Base-by-base conservation (phyloP, 2,113 vertebrate genomes). In the Scomber japonicus region DNA sequence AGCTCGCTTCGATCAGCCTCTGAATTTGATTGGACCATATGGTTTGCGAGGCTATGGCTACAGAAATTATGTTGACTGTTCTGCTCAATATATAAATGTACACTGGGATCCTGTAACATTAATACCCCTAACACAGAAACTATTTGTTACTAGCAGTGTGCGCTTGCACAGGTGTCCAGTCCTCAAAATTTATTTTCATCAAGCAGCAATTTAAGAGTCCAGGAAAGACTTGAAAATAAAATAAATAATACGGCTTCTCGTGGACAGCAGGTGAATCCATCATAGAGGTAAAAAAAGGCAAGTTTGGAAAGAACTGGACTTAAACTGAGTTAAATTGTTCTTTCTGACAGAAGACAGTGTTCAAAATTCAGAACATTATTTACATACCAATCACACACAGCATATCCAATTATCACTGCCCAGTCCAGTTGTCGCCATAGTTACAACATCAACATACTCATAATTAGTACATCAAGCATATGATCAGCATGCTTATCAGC, bases 1-100 rank as follows among this genome's bases (percentile, higher is more conserved):
- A 51, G 57, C 27, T 62, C 30, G 14, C 46, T 62, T 13, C 27
- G 57, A 62, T 57, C 24, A 11, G 16, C 50, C 59, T 16, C 51
- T 14, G 78, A 65, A 83, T 88, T 64, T 24, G 55, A 83, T 77
- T 65, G 16, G 21, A 40, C 70, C 74, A 56, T 81, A 65, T 60
- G 71, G 70, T 71, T 63, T 30, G 69, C 2, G 8, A 81, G 49
- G 16, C 65, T 21, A 15, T 44, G 3, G 31, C 15, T 14, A 51
- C n/a, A 62, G 11, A 62, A 31, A 49, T 59, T 50, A 56, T 27
- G 72, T 40, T 45, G 0, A 67, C 40, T 63, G 48, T 50, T 45
- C 48, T 56, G 30, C 49, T 57, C 45, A 48, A 59, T 63, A 51
- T 70, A 66, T 40, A 19, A 75, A 70, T 68, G 51, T 53, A 67